A percentile compares a stretch with the other conserved stretches of the same genome.
Conservation (phyloP, 2,113 vertebrate species). For the Oceanodroma tethys region DNA sequence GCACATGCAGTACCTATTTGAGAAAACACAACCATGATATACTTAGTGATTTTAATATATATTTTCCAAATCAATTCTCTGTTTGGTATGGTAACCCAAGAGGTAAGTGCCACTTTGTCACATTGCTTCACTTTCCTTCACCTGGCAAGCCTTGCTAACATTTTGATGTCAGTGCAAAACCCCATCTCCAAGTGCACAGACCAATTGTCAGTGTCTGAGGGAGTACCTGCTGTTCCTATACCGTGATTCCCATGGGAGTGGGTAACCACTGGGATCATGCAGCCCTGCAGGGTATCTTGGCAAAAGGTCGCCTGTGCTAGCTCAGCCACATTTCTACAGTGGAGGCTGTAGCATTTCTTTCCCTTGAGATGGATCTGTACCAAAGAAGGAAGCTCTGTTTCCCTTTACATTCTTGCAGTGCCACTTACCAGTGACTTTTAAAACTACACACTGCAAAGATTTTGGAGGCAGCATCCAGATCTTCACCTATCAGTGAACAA, state of each 20-base stretch:
- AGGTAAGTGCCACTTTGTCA: background rate
- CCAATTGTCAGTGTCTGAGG: background rate
- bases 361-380: background rate
- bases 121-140: background rate
- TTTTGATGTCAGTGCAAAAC: background rate
- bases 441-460: background rate
- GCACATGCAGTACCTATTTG: background rate
- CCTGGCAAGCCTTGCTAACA: background rate
- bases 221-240: background rate
- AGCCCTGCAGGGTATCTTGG: background rate
- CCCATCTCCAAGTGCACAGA: background rate
- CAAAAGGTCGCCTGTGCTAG: background rate
- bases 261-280: background rate
- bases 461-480: background rate
- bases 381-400: background rate
- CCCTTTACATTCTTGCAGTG: background rate
- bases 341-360: background rate
- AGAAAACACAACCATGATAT: background rate
- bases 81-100: background rate
- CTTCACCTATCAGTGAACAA: background rate
- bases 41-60: background rate
- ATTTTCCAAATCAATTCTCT: background rate
- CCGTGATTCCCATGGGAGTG: accelerated
- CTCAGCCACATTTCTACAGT: background rate
- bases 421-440: background rate